Percentiles rank a stretch among this genome's conserved stretches.
These are phyloP conservation scores for Drosophila kepulauana DNA, from an alignment of 1,140 invertebrate genomes.

Conservation along the genomic window DNA sequence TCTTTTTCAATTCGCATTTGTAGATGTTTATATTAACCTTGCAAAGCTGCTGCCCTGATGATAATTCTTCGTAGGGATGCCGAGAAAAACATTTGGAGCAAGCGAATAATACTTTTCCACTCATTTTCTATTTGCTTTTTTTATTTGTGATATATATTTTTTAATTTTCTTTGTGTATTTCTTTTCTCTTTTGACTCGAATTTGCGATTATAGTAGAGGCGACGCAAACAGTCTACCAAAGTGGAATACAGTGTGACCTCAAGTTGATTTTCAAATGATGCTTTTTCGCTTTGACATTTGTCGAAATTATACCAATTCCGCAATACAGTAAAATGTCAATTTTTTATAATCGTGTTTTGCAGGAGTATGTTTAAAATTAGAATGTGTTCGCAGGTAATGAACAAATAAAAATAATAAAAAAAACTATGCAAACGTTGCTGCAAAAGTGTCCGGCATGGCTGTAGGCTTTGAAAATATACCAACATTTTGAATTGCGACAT, in stretches of 20 bases:
- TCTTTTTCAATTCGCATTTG: conserved; percentile 37
- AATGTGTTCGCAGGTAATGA: too few relatives aligned
- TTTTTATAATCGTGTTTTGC: too few relatives aligned
- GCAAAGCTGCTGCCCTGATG: conserved; percentile 96
- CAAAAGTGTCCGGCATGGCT: too few relatives aligned
- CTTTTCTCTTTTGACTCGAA: conserved; percentile 39
- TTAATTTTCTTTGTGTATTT: conserved; percentile 39
- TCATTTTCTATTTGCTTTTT: conserved; percentile 69
- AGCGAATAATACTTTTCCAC: conserved; percentile 91
- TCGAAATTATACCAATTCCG: too few relatives aligned
- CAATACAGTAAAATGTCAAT: too few relatives aligned
- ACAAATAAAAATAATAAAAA: too few relatives aligned
- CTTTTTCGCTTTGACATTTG: not conserved
- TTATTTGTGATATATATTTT: conserved; percentile 51
- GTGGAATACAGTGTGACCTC: conserved; percentile 7
- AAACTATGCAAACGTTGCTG: too few relatives aligned
- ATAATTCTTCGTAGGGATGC: conserved; percentile 98
- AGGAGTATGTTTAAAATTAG: too few relatives aligned
- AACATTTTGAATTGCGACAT: too few relatives aligned
- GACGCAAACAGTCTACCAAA: conserved; percentile 53
- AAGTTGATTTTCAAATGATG: conserved; percentile 1
- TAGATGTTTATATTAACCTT: conserved; percentile 89
- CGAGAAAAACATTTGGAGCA: conserved; percentile 97
- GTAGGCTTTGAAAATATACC: too few relatives aligned
- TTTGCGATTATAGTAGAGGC: conserved; percentile 56